Percentiles rank a stretch among this genome's conserved stretches.
Evolutionary conservation across 2,113 vertebrate genomes (phyloP).

Genomic region (Ochotona princeps): DNA sequence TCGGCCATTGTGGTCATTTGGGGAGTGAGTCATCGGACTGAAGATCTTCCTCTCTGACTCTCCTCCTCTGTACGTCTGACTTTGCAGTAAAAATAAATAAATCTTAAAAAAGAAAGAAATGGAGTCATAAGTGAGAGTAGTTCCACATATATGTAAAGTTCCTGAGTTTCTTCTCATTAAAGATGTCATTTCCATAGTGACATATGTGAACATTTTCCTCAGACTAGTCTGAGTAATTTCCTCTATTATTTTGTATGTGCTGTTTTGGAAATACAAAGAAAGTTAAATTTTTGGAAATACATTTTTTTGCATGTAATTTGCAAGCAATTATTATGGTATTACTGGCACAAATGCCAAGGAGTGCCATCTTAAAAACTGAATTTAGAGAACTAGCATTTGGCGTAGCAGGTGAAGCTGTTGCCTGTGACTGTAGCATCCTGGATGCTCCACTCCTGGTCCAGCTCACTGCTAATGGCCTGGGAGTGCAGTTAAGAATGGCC

Average conservation of each 20-base stretch:
- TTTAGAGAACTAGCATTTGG: too few species aligned
- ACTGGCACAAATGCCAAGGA: neutral
- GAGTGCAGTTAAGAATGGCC: too few species aligned
- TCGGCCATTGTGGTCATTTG: too few species aligned
- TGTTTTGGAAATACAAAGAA: neutral
- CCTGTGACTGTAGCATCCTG: too few species aligned
- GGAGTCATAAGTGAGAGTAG: neutral
- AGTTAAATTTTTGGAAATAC: slow-evolving; percentile 38
- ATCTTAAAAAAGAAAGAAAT: neutral
- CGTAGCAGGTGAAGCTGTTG: too few species aligned
- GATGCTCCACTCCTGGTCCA: too few species aligned
- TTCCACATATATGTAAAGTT: neutral
- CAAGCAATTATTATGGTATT: neutral
- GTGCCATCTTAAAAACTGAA: neutral
- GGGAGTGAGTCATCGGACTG: too few species aligned
- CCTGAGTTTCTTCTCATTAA: neutral
- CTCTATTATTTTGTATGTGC: neutral
- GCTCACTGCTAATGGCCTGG: too few species aligned
- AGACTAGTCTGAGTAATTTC: slow-evolving; percentile 13
- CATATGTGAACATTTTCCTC: neutral
- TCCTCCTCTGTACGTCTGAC: too few species aligned
- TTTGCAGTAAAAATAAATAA: too few species aligned
- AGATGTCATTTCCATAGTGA: slow-evolving; percentile 40
- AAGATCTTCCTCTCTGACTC: too few species aligned
- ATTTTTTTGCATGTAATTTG: neutral